A percentile compares a stretch with the other conserved stretches of the same genome.
phyloP scores from a whole-genome alignment of 2,797 vertebrate genomes.

The Silurus lanzhouensis region DNA sequence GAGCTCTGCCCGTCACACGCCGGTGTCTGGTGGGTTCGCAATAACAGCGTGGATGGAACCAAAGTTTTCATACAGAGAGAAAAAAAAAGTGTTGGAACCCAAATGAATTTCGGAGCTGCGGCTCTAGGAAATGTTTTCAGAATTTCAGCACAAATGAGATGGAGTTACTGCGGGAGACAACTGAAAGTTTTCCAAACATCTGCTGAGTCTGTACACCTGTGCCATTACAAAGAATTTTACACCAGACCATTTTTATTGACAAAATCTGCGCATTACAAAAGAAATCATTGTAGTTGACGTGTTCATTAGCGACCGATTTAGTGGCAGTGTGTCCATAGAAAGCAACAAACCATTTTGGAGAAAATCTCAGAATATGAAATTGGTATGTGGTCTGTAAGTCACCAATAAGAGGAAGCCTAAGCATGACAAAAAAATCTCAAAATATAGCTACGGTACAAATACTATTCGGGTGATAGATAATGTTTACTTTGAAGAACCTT shows the following conservation, averaged over 20 bases:
- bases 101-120: not conserved
- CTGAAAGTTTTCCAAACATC: not conserved
- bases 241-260: not conserved
- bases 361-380: not conserved
- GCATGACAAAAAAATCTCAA: not conserved
- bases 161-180: not conserved
- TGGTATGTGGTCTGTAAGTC: not conserved
- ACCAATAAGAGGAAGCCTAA: not conserved
- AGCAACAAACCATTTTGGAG: not conserved
- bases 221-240: not conserved
- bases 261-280: not conserved
- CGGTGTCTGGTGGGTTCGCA: not conserved
- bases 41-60: not conserved
- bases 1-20: conserved; percentile 7
- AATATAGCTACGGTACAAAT: not conserved
- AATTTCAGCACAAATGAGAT: not conserved
- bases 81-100: not conserved
- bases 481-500: not conserved
- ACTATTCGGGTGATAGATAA: not conserved
- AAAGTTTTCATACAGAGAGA: not conserved
- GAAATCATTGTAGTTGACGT: not conserved
- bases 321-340: not conserved
- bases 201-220: not conserved
- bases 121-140: not conserved
- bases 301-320: not conserved